Evolutionary conservation across 2,888 invertebrate genomes (phyloP), one percentile per base, ranked within the genome.

Genomic region (Pristionchus mayeri): DNA sequence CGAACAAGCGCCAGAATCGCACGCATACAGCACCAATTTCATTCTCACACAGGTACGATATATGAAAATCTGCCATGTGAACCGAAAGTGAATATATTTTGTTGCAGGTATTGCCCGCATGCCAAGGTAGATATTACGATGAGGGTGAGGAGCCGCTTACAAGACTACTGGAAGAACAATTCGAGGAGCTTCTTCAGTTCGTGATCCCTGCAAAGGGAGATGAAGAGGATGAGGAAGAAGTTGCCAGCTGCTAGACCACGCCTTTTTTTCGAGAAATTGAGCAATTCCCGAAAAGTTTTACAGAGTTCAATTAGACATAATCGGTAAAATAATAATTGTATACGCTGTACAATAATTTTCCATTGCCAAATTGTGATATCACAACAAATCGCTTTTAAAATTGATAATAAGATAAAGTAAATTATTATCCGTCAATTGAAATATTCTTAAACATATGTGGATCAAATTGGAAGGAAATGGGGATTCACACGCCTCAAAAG

Each of bases 11-110:
- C 88, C 89, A 34, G 87, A 87, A 7, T 87, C 88, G 2, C 89
- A 89, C 54, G 89, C 91, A 27, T 92, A 92, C 86, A 87, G 89
- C 4, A 86, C 90, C 21, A 91, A 92, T 37, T 90, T 90, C 67
- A 86, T 89, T 67, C 81, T 90, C 0, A 89, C 90, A 3, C 89
- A 89, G 87, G 89, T 89, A 57, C 13, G 11, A 7, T 24, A 57
- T 7, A 24, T 24, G n/a, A 57, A 21, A 57, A 24, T 7, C 57
- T 11, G 21, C 57, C 21, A 24, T 57, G 57, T 7, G 21, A 21
- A 57, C 57, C 57, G 57, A 44, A 44, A 44, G 13, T 13, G 13
- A 44, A 44, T 44, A 57, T 24, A 57, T 4, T n/a, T 3, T 27
- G 27, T 50, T 50, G 27, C 81, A 84, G 84, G 84, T 84, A 54